Base-by-base conservation (phyloP, 2,888 invertebrate genomes). In the Steinernema scapterisci region DNA sequence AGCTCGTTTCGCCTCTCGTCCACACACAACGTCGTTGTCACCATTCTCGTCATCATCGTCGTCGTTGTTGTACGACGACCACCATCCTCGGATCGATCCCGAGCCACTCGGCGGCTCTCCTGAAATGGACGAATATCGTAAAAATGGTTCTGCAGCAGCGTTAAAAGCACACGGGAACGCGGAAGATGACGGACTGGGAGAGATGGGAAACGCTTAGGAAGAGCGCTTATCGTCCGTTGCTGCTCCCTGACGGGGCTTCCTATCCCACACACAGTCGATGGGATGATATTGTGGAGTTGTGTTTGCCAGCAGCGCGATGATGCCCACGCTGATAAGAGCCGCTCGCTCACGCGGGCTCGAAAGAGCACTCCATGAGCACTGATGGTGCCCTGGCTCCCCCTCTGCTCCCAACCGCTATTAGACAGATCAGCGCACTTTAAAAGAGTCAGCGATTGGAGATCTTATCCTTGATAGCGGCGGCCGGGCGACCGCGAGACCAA, bases 51-150 rank as follows among this genome's bases (percentile, higher is more conserved):
- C 52, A 23, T 52, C 52, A 23, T 23, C 52, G 52, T 48, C 13
- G 6, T 54, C 54, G 25, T 63, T 31, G 63, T 16, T 31, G 25
- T 5, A 3, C 54, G 23, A 23, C 23, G 23, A n/a, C n/a, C n/a
- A n/a, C n/a, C n/a, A n/a, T 38, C 38, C 38, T 38, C 48, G 48
- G 19, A 48, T 48, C 48, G 19, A 16, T 48, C 48, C 48, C 16
- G 19, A 19, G 48, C 13, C n/a, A 16, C 48, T 16, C 48, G 3
- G 63, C 63, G 27, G n/a, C 63, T 63, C 63, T 63, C 63, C 63
- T 63, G 63, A 63, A 63, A 63, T 38, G 9, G 9, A 31, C 63
- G 27, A 31, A 63, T 7, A 54, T 31, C 63, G 63, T 63, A 31
- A 48, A 48, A 48, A n/a, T 19, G 38, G n/a, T n/a, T n/a, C n/a